Evolutionary conservation across 2,888 invertebrate species (phyloP).

Genomic region (Heliconius erato): DNA sequence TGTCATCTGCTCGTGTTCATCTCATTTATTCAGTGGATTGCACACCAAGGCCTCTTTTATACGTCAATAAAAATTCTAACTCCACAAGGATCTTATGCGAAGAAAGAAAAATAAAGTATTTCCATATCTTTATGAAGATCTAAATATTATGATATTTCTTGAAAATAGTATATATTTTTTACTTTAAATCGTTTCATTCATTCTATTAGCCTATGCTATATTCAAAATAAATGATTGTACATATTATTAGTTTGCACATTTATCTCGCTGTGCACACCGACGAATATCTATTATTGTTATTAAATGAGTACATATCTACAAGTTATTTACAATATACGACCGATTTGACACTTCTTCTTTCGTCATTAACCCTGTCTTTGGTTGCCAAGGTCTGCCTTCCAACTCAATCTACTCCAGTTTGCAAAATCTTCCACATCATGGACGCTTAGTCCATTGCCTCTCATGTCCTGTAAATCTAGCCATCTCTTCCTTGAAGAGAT

Average conservation of each 20-base stretch:
- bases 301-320: neutral
- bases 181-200: neutral
- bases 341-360: neutral
- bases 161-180: neutral
- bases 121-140: slow-evolving; percentile 2
- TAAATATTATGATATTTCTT: neutral
- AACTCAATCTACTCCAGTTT: neutral
- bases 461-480: no score
- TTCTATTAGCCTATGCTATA: no score
- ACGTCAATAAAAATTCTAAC: slow-evolving; percentile 45
- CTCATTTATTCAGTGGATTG: slow-evolving; percentile 49
- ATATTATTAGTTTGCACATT: neutral
- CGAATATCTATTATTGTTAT: neutral
- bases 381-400: neutral
- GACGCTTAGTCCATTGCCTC: no score
- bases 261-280: neutral
- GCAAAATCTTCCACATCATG: no score
- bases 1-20: slow-evolving; percentile 43
- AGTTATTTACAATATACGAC: neutral
- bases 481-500: no score
- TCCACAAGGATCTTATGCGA: slow-evolving; percentile 40
- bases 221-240: neutral
- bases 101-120: slow-evolving; percentile 24
- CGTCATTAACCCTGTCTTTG: neutral
- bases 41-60: slow-evolving; percentile 45